Evolutionary conservation across 2,797 vertebrate genomes (phyloP), one percentile per base, ranked within the genome.

Genomic region (Aplochiton taeniatus): DNA sequence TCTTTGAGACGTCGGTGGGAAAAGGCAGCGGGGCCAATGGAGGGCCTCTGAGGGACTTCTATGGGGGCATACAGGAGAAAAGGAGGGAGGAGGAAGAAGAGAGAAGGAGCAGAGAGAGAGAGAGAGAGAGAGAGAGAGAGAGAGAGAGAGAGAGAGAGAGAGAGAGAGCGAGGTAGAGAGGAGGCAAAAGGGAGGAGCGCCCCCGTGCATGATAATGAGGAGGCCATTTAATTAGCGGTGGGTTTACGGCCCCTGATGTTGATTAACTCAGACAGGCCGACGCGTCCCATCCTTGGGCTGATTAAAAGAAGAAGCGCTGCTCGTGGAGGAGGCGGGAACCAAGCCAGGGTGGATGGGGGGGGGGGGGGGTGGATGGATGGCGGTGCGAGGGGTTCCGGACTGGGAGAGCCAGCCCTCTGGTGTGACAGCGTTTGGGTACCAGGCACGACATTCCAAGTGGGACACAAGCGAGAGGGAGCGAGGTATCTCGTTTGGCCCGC

Each of bases 221-320:
- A 56, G 72, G 82, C 88, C 88, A 89, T 92, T 93, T 90, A 92
- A 92, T 93, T 93, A 92, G 88, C 79, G 71, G 80, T 64, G 74
- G 79, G 84, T 90, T 89, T 90, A 91, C 81, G 86, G 86, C 79
- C 83, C 78, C 88, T 90, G 91, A 92, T 88, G 89, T 88, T 92
- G 90, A 93, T 92, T 89, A 90, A 85, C 85, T 87, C 77, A 89
- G 91, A 92, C 91, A 91, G 87, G 83, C 89, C 87, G 74, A 82
- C 72, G 75, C 82, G 87, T 88, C 83, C 80, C 84, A 83, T 89
- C 83, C 83, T 88, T 82, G 85, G 75, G 72, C 88, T 92, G 91
- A 93, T 92, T 91, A 90, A 89, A 92, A 85, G 83, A 77, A 43
- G 31, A 80, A 87, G 86, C 80, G 67, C 66, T 76, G 81, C 68